Evolutionary conservation across 2,888 invertebrate species (phyloP).

Genomic region (Lacanobia oleracea): DNA sequence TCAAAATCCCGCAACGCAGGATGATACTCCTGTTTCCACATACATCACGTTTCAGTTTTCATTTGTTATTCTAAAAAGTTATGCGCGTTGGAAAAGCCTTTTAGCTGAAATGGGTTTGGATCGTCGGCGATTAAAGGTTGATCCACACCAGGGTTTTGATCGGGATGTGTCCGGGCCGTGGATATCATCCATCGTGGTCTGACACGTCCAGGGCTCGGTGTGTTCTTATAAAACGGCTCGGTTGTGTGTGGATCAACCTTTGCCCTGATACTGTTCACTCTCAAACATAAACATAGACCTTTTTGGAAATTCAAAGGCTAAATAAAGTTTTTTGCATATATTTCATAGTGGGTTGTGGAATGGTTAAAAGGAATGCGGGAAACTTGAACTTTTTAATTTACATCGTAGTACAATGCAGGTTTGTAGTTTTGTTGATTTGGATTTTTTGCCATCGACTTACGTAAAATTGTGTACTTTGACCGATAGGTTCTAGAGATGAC

Average conservation of each 20-base stretch:
- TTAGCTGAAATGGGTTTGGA: constrained; percentile 73
- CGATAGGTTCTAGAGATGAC: too few relatives aligned
- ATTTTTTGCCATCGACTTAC: not conserved
- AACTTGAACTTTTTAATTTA: not conserved
- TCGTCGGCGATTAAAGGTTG: constrained; percentile 56
- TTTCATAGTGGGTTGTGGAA: constrained; percentile 4
- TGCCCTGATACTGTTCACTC: constrained; percentile 69
- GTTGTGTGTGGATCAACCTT: constrained; percentile 16
- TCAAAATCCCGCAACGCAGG: not conserved
- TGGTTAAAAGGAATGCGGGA: not conserved
- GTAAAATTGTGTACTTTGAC: too few relatives aligned
- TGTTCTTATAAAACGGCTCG: too few relatives aligned
- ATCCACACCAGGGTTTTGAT: too few relatives aligned
- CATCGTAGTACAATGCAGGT: not conserved
- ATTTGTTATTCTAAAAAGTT: constrained; percentile 70
- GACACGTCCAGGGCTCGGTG: too few relatives aligned
- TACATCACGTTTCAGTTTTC: constrained; percentile 54
- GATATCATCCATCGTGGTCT: too few relatives aligned
- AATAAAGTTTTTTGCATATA: constrained; percentile 25
- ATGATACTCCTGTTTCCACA: constrained; percentile 10
- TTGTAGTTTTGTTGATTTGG: constrained; percentile 9
- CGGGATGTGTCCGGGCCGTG: too few relatives aligned
- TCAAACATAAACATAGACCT: constrained; percentile 67
- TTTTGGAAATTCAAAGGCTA: constrained; percentile 61
- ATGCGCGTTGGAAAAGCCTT: constrained; percentile 68